Conservation (phyloP, 2,888 invertebrate genomes). For the Drosophila anomalipes region DNA sequence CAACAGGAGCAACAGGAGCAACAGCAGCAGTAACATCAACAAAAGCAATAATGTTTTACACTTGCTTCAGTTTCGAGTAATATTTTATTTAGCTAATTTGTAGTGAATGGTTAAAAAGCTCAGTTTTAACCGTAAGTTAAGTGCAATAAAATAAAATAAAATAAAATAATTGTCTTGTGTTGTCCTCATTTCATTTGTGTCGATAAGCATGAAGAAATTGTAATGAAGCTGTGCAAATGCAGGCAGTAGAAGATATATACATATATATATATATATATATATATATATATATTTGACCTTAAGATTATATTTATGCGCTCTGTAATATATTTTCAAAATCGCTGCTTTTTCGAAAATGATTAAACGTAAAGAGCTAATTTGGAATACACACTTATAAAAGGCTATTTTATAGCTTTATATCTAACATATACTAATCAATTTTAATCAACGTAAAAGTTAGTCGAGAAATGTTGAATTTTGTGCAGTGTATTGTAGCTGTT, state of each 20-base stretch:
- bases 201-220: neutral
- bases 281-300: neutral
- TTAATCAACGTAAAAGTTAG: neutral
- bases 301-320: neutral
- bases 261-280: neutral
- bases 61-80: neutral
- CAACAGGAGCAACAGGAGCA: constrained; percentile 5
- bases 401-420: neutral
- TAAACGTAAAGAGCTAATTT: neutral
- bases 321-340: neutral
- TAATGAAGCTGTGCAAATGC: neutral
- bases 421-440: neutral
- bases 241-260: neutral
- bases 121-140: neutral
- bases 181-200: neutral
- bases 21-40: neutral
- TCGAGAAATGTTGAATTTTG: neutral
- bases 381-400: rapidly evolving
- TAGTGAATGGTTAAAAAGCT: neutral
- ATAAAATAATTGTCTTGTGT: neutral
- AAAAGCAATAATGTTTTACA: neutral
- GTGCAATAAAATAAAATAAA: no score
- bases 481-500: neutral
- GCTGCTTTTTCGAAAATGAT: no score
- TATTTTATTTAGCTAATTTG: neutral